phyloP scores from a whole-genome alignment of 2,888 invertebrate species.

The Oeneis ivallda region DNA sequence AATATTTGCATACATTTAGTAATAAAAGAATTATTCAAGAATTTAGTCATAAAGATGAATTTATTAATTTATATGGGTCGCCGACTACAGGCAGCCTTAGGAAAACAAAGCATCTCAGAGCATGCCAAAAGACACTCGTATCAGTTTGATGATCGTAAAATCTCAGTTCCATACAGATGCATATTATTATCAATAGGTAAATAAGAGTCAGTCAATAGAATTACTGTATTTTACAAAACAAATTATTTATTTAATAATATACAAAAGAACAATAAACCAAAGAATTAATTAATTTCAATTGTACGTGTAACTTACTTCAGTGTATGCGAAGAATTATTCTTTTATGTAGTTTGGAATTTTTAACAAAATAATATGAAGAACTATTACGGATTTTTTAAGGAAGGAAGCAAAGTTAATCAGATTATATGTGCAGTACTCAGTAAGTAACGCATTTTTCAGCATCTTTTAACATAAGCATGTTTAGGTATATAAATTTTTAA shows the following conservation, averaged over 20 bases:
- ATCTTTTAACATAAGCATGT: neutral
- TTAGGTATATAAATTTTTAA: too few relatives aligned
- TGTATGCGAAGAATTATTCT: neutral
- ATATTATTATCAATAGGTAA: neutral
- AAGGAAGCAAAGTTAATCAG: slow-evolving; percentile 66
- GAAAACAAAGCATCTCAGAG: neutral
- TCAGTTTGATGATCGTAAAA: neutral
- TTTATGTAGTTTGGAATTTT: neutral
- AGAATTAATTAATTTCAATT: neutral
- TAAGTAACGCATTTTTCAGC: slow-evolving; percentile 45
- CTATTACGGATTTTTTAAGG: slow-evolving; percentile 37
- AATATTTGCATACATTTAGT: too few relatives aligned
- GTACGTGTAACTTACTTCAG: neutral
- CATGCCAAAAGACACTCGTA: neutral
- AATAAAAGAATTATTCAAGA: too few relatives aligned
- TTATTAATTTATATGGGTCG: neutral
- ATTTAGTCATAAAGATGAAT: too few relatives aligned
- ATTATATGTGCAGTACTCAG: slow-evolving; percentile 66
- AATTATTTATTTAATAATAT: neutral
- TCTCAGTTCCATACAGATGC: slow-evolving; percentile 4
- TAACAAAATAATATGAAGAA: slow-evolving; percentile 30
- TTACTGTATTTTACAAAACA: neutral
- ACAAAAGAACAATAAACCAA: neutral
- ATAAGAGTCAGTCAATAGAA: neutral
- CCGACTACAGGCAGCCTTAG: neutral